Conservation (phyloP, 2,888 invertebrate species). For the Cantharis rustica region DNA sequence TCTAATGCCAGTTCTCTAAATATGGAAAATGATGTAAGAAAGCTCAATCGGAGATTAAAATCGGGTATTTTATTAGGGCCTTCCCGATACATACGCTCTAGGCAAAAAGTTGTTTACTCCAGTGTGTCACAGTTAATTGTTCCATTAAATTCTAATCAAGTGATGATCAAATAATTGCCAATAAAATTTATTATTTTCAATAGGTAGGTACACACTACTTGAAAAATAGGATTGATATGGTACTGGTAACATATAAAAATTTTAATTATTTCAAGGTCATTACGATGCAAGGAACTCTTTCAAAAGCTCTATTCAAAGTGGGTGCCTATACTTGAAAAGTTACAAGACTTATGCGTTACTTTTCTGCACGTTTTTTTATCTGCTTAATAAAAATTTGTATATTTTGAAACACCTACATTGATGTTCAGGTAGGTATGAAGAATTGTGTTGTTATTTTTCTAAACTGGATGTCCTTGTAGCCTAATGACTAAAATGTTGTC, state of each 20-base stretch:
- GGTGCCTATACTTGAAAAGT: background rate
- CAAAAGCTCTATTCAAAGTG: background rate
- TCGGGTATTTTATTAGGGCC: too few relatives aligned
- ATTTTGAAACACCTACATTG: conserved; percentile 14
- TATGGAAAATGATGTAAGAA: too few relatives aligned
- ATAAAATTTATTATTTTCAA: background rate
- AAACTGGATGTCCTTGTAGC: conserved; percentile 21
- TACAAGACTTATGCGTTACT: background rate
- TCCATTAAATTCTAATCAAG: background rate
- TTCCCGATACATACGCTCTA: too few relatives aligned
- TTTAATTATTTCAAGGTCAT: background rate
- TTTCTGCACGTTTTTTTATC: conserved; percentile 2
- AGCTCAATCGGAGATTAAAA: too few relatives aligned
- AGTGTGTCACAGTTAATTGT: background rate
- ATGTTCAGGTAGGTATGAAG: conserved; percentile 14
- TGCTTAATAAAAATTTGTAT: conserved; percentile 5
- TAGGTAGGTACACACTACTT: background rate
- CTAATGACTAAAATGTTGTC: conserved; percentile 19
- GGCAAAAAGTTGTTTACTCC: too few relatives aligned
- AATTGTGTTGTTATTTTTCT: conserved; percentile 21
- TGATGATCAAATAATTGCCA: background rate
- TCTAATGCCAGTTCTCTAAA: too few relatives aligned
- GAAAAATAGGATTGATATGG: background rate
- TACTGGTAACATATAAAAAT: background rate
- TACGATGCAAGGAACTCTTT: background rate